Percentiles rank a stretch among this genome's conserved stretches.
phyloP scores from a whole-genome alignment of 2,113 vertebrate species.

The Ophiodon elongatus region DNA sequence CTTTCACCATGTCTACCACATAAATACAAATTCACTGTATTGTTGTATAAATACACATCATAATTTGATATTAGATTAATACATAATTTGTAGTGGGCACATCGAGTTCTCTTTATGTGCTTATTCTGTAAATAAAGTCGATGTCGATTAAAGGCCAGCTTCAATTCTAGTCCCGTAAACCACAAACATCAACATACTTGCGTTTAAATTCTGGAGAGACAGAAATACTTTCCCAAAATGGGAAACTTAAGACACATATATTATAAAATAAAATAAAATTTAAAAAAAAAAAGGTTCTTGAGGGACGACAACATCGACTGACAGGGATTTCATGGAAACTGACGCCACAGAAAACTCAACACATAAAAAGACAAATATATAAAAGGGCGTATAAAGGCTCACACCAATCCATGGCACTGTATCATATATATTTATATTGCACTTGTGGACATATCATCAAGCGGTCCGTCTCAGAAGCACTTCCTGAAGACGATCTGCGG shows the following conservation, averaged over 20 bases:
- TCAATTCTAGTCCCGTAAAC: slow-evolving; percentile 27
- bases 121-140: slow-evolving; percentile 4
- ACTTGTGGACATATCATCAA: slow-evolving; percentile 8
- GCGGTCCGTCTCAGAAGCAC: slow-evolving; percentile 78
- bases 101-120: neutral
- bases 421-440: slow-evolving; percentile 15
- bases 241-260: neutral
- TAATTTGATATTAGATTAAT: slow-evolving; percentile 36
- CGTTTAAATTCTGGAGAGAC: neutral
- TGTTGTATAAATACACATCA: neutral
- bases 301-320: neutral
- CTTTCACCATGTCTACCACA: slow-evolving; percentile 20
- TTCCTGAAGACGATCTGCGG: slow-evolving; percentile 83
- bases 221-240: neutral
- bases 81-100: slow-evolving; percentile 15
- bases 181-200: neutral
- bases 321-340: neutral
- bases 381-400: neutral
- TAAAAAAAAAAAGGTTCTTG: neutral
- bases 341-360: neutral
- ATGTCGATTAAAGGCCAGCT: slow-evolving; percentile 49
- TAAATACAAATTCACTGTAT: slow-evolving; percentile 1
- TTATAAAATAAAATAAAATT: too few species aligned
- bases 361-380: slow-evolving; percentile 9
- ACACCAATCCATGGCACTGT: neutral